These are phyloP conservation scores for Alouatta palliata DNA, from an alignment of 2,113 vertebrate genomes.

Conservation along the genomic window DNA sequence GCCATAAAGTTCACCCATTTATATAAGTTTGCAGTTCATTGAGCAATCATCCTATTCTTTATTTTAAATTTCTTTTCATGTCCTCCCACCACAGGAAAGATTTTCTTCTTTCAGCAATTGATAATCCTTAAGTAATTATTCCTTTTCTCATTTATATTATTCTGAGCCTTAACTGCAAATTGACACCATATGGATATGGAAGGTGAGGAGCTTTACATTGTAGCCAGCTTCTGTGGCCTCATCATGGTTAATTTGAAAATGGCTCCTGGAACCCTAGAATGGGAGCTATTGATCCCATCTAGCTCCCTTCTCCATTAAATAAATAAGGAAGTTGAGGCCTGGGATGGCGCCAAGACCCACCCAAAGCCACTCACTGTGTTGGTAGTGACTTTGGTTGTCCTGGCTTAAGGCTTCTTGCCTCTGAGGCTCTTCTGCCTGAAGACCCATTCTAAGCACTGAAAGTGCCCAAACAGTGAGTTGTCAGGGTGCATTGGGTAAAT, in stretches of 20 bases:
- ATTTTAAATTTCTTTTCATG: not conserved
- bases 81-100: not conserved
- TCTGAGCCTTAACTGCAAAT: not conserved
- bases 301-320: not conserved
- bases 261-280: not conserved
- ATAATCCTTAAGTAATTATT: not conserved
- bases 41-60: not conserved
- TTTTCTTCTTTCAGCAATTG: not conserved
- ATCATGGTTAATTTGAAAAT: not conserved
- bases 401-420: not conserved
- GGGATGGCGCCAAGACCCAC: not conserved
- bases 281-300: not conserved
- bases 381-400: not conserved
- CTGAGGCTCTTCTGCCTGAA: not conserved
- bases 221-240: not conserved
- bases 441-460: accelerated
- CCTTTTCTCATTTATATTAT: not conserved
- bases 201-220: not conserved
- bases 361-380: not conserved
- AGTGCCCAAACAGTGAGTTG: accelerated
- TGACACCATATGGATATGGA: not conserved
- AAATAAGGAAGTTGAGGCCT: not conserved
- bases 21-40: not conserved
- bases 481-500: not conserved
- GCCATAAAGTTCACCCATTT: not conserved